Evolutionary conservation across 2,888 invertebrate species (phyloP), one percentile per base, ranked within the genome.

Genomic region (Meloe dianella): DNA sequence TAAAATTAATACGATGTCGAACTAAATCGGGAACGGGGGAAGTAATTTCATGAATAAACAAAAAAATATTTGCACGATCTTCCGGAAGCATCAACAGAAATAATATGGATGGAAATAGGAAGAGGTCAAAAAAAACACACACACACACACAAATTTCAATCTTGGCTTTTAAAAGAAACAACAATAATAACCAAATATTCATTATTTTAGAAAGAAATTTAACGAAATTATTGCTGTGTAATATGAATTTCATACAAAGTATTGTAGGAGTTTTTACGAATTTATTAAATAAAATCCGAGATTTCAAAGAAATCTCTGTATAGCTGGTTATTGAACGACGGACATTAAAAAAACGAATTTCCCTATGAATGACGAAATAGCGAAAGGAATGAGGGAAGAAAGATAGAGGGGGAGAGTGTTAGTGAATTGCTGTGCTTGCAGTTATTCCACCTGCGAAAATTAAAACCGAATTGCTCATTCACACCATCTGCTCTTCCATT

Each of bases 401-500:
- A 17, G 17, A 17, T 30, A 17, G 57, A 7, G 47, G 24, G 2
- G 14, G 38, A 14, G 14, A 2, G 29, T 32, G 12, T 32, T n/a
- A 56, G 62, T 58, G 14, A 56, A 56, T 30, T 61, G 57, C 54
- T 65, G 63, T 30, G 70, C 72, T 66, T 61, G 66, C 73, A 72
- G 76, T 67, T 70, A 73, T 74, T 65, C 76, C 81, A 82, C 82
- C 82, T 84, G 83, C 82, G 80, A 81, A 84, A 84, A 83, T 84
- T 84, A 84, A 82, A 83, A 82, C 81, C 82, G 81, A 83, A 83
- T 83, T 83, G 83, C 82, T 83, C 83, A 83, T 83, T 83, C 82
- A 82, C 81, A 82, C 82, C 83, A 82, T 81, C 81, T 83, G 82
- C 82, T 82, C 81, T 82, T 82, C 82, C 82, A 83, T 83, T 83